Evolutionary conservation across 2,113 vertebrate species (phyloP).

Genomic region (Lipophrys pholis): DNA sequence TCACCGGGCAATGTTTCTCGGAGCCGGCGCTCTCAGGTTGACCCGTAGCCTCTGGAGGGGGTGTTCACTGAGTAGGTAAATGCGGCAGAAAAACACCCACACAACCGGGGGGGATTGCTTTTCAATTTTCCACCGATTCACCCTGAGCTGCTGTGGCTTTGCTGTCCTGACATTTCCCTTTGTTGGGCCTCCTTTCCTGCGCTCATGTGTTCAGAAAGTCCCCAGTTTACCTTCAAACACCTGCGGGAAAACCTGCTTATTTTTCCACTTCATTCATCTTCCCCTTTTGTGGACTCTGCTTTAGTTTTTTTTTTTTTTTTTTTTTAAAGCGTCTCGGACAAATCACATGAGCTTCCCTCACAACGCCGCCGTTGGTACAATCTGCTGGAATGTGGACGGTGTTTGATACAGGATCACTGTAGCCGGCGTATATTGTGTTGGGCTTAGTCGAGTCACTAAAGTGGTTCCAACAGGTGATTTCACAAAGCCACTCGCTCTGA

Average conservation of each 20-base stretch:
- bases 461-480: constrained; percentile 9
- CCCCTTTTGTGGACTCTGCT: background rate
- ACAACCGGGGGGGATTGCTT: constrained; percentile 37
- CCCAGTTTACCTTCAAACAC: background rate
- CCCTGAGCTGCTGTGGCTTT: constrained; percentile 13
- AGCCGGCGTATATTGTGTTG: constrained; percentile 1
- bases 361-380: constrained; percentile 1
- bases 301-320: background rate
- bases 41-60: constrained; percentile 1
- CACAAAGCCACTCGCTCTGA: constrained; percentile 1
- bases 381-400: constrained; percentile 32
- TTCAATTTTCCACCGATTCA: constrained; percentile 27
- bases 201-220: background rate
- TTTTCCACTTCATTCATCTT: background rate
- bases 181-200: background rate
- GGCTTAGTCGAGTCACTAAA: background rate
- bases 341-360: background rate
- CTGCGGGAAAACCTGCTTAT: background rate
- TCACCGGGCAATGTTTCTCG: constrained; percentile 33
- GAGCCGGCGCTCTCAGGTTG: constrained; percentile 36
- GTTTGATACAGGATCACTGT: constrained; percentile 31
- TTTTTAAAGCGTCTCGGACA: constrained; percentile 6
- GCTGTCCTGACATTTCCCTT: background rate
- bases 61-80: constrained; percentile 35
- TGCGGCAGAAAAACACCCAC: constrained; percentile 21